A percentile compares a stretch with the other conserved stretches of the same genome.
Evolutionary conservation across 2,888 invertebrate genomes (phyloP).

Genomic region (Lasioglossum vierecki): DNA sequence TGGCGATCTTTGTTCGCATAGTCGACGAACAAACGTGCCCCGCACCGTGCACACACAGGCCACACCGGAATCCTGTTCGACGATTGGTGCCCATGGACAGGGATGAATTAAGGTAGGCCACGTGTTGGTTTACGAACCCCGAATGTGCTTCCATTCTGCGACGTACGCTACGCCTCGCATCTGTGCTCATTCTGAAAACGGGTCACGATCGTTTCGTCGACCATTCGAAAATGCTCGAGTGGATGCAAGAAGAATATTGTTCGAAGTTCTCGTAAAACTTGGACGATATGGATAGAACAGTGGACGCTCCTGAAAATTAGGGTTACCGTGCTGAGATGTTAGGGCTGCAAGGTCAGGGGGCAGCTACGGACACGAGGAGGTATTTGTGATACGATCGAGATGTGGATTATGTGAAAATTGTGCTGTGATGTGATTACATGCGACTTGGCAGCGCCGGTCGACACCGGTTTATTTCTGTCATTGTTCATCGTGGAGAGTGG

Average conservation of each 20-base stretch:
- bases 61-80: slow-evolving; percentile 1
- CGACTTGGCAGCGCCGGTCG: background rate
- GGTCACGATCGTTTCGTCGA: background rate
- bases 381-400: background rate
- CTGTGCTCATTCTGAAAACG: background rate
- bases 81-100: slow-evolving; percentile 63
- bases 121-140: slow-evolving; percentile 34
- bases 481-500: background rate
- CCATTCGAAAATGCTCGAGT: background rate
- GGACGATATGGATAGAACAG: too few species aligned
- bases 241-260: background rate
- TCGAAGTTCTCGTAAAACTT: background rate
- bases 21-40: background rate
- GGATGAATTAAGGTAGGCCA: slow-evolving; percentile 66
- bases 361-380: background rate
- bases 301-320: background rate
- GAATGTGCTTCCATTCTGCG: slow-evolving; percentile 9
- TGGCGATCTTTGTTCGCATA: background rate
- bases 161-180: background rate
- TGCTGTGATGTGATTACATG: background rate
- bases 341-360: background rate
- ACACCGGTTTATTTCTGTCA: background rate
- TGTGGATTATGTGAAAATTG: slow-evolving; percentile 1
- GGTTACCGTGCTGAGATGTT: background rate
- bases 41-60: background rate